Conservation (phyloP, 2,888 invertebrate genomes). For the Taenaris catops region DNA sequence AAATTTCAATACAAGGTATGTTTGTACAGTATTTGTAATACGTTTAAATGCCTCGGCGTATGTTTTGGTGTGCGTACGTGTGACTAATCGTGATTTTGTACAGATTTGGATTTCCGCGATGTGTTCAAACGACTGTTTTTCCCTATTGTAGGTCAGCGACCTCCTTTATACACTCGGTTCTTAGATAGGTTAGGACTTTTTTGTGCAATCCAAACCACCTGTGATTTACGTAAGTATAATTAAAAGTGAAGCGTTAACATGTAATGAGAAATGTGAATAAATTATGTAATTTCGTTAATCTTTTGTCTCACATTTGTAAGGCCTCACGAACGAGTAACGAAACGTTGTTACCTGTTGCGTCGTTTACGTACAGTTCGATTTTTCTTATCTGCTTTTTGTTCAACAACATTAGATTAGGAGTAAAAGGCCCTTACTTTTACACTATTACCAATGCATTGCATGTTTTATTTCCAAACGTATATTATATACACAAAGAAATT, state of each 20-base stretch:
- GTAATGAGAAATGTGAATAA: slow-evolving; percentile 34
- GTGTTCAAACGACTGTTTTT: slow-evolving; percentile 34
- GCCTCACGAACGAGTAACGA: slow-evolving; percentile 34
- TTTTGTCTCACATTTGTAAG: slow-evolving; percentile 65
- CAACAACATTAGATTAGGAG: slow-evolving; percentile 4
- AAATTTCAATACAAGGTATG: slow-evolving; percentile 59
- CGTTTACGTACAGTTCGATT: slow-evolving; percentile 11
- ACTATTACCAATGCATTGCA: background rate
- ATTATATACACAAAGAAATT: background rate
- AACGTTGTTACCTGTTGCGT: slow-evolving; percentile 31
- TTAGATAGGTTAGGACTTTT: slow-evolving; percentile 51
- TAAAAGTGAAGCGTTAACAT: slow-evolving; percentile 42
- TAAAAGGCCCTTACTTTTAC: slow-evolving; percentile 1
- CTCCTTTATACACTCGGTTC: slow-evolving; percentile 32
- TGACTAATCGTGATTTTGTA: slow-evolving; percentile 56
- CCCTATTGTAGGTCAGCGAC: slow-evolving; percentile 67
- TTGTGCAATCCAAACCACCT: slow-evolving; percentile 44
- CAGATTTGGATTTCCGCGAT: slow-evolving; percentile 34
- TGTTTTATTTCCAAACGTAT: too few relatives aligned
- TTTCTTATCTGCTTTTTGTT: slow-evolving; percentile 16
- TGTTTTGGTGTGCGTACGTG: slow-evolving; percentile 39
- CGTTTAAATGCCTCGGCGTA: slow-evolving; percentile 33
- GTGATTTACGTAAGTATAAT: slow-evolving; percentile 59
- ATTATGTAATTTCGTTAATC: slow-evolving; percentile 62
- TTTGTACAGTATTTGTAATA: slow-evolving; percentile 30